A percentile compares a stretch with the other conserved stretches of the same genome.
Evolutionary conservation across 2,797 vertebrate species (phyloP).

Genomic region (Anguilla anguilla): DNA sequence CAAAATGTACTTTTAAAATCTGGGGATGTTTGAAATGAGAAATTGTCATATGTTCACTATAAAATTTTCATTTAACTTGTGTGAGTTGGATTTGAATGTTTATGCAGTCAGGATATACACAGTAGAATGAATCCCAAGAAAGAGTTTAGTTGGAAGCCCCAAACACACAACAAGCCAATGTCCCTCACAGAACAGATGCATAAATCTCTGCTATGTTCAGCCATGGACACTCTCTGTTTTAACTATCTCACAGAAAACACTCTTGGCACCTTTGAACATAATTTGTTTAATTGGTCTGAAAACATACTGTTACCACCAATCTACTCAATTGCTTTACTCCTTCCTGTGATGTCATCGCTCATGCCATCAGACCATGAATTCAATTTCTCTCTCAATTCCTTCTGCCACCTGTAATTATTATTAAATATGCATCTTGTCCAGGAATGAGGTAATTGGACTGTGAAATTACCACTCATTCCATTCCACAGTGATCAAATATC

Average conservation of each 20-base stretch:
- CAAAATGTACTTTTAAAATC: background rate
- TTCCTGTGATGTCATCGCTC: conserved; percentile 1
- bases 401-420: conserved; percentile 1
- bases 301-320: background rate
- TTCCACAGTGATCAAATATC: conserved; percentile 10
- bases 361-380: background rate
- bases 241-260: background rate
- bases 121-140: background rate
- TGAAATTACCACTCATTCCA: conserved; percentile 30
- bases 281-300: background rate
- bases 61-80: background rate
- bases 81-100: background rate
- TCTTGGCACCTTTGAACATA: background rate
- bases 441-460: conserved; percentile 14
- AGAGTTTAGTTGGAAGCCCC: too few relatives aligned
- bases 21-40: background rate
- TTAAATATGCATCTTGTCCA: conserved; percentile 24
- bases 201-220: background rate
- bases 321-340: background rate
- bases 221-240: background rate
- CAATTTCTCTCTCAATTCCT: conserved; percentile 24
- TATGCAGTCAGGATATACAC: background rate
- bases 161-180: background rate
- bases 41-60: background rate
- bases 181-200: background rate